phyloP scores from a whole-genome alignment of 53 echinoderm and acorn worm species.

The Stichopus horrens region DNA sequence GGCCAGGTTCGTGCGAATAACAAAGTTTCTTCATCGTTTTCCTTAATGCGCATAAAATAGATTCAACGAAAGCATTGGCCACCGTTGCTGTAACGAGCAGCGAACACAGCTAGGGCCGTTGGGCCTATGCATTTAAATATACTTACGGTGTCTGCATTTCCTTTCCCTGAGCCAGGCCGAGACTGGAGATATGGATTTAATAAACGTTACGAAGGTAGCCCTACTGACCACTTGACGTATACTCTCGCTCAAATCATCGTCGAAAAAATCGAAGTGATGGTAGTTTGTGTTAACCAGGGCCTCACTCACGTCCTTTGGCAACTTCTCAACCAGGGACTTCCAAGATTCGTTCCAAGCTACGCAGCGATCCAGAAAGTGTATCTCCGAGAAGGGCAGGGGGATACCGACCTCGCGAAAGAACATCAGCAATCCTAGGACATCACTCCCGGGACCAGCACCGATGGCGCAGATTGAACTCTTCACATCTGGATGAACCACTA shows the following conservation, averaged over 20 bases:
- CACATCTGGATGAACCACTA: not conserved
- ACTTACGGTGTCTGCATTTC: not conserved
- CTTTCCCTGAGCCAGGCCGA: conserved; percentile 28
- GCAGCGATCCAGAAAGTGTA: conserved; percentile 26
- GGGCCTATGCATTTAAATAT: too few relatives aligned
- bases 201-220: conserved; percentile 31
- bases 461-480: conserved; percentile 17
- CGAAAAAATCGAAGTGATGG: conserved; percentile 36
- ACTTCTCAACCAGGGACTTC: conserved; percentile 3
- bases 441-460: conserved; percentile 33
- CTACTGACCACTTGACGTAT: not conserved
- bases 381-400: conserved; percentile 24
- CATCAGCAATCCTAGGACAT: conserved; percentile 24
- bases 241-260: conserved; percentile 13
- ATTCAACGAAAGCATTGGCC: too few relatives aligned
- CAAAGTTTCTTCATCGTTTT: too few relatives aligned
- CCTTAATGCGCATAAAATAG: too few relatives aligned
- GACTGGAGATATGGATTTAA: conserved; percentile 32
- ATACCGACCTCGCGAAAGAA: conserved; percentile 32
- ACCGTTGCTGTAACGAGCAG: too few relatives aligned
- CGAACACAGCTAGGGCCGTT: too few relatives aligned
- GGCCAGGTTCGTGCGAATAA: too few relatives aligned
- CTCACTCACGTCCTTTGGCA: not conserved
- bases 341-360: conserved; percentile 33
- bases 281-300: not conserved